phyloP scores from a whole-genome alignment of 37 sponge, comb jelly and placozoan genomes.

The Hormiphora californensis region DNA sequence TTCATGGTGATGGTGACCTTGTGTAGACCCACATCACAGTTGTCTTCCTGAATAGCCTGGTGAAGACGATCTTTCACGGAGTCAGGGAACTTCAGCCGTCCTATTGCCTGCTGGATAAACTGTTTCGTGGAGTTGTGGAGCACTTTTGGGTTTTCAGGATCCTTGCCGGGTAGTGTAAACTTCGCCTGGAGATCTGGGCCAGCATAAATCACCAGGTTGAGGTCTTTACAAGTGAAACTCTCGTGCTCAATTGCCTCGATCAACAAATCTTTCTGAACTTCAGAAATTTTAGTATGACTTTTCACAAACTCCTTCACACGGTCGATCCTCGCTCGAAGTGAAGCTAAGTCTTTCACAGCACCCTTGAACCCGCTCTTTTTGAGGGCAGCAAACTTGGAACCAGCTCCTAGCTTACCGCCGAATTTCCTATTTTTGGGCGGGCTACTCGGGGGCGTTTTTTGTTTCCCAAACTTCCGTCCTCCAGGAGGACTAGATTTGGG shows the following conservation, averaged over 20 bases:
- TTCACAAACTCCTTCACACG: conserved; percentile 38
- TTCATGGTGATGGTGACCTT: conserved; percentile 35
- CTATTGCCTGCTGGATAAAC: conserved; percentile 11
- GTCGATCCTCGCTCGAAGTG: neutral
- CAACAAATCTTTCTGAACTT: conserved; percentile 35
- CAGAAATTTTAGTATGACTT: conserved; percentile 23
- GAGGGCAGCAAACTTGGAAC: conserved; percentile 10
- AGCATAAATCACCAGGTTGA: conserved; percentile 17
- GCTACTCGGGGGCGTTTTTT: no score
- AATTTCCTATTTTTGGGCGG: no score
- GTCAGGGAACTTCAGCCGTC: neutral
- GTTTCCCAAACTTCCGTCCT: no score
- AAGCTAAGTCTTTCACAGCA: neutral
- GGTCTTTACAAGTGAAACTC: conserved; percentile 37
- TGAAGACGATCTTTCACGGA: neutral
- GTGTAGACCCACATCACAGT: conserved; percentile 22
- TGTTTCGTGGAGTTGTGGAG: conserved; percentile 43
- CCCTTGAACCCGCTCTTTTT: conserved; percentile 15
- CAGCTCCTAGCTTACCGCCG: neutral
- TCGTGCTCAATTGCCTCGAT: conserved; percentile 36
- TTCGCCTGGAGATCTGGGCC: conserved; percentile 44
- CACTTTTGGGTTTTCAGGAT: conserved; percentile 47
- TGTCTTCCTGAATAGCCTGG: conserved; percentile 14
- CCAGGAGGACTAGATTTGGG: conserved; percentile 18
- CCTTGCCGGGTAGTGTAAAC: conserved; percentile 36